Percentiles rank a stretch among this genome's conserved stretches.
Conservation (phyloP, 1,140 invertebrate species). For the Cyphomyrmex costatus region DNA sequence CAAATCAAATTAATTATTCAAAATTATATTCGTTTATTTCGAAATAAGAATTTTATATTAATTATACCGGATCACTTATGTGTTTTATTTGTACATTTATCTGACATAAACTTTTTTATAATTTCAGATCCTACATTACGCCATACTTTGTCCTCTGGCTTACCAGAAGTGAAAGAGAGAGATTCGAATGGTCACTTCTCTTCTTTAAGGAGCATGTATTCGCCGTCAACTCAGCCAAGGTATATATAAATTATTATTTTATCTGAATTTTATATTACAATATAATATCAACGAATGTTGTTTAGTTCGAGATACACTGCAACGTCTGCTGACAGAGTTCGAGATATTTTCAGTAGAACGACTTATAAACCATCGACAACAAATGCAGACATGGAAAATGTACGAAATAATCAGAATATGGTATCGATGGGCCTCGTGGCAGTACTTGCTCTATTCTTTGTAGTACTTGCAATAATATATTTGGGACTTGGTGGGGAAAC, state of each 20-base stretch:
- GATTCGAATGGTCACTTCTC: constrained; percentile 85
- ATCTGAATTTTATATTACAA: constrained; percentile 54
- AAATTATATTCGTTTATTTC: neutral
- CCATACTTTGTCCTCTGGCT: constrained; percentile 68
- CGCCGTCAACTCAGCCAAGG: constrained; percentile 76
- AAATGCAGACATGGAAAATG: constrained; percentile 78
- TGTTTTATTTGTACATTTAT: constrained; percentile 30
- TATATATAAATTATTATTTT: constrained; percentile 66
- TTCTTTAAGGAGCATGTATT: constrained; percentile 79
- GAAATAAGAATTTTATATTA: neutral
- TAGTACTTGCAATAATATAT: constrained; percentile 89
- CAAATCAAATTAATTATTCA: neutral
- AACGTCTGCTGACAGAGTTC: constrained; percentile 79
- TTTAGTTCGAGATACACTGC: constrained; percentile 76
- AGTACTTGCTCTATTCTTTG: constrained; percentile 89
- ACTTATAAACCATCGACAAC: constrained; percentile 78
- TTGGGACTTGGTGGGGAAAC: constrained; percentile 87
- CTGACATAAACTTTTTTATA: neutral
- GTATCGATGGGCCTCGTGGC: constrained; percentile 89
- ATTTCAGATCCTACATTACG: constrained; percentile 78
- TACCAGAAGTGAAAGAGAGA: constrained; percentile 82
- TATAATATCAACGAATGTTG: constrained; percentile 10
- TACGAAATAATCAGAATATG: constrained; percentile 87
- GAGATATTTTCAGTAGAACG: constrained; percentile 79
- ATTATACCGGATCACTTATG: neutral